Conservation (phyloP, 23 tunicate genomes). For the Oikopleura vanhoeffeni region DNA sequence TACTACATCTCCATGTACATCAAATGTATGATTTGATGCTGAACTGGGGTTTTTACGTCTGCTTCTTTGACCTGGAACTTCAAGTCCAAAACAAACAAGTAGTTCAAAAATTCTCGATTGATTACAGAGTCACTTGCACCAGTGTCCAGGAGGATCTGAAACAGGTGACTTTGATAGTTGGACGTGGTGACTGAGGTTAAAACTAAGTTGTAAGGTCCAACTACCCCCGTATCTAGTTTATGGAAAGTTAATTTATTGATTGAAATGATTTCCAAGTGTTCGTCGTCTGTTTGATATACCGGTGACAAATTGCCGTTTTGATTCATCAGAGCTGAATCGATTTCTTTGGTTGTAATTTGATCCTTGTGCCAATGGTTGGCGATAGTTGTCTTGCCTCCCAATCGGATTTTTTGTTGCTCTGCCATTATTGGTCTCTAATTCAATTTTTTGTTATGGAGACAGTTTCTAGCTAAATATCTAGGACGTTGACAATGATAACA, state of each 20-base stretch:
- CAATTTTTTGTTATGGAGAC: background rate
- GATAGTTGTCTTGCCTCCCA: no score
- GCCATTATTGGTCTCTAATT: no score
- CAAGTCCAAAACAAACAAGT: background rate
- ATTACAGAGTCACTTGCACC: background rate
- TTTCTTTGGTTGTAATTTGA: no score
- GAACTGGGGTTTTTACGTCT: background rate
- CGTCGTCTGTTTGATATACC: no score
- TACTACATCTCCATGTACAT: background rate
- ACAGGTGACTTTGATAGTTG: background rate
- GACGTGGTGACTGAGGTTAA: background rate
- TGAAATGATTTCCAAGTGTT: no score
- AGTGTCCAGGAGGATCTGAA: background rate
- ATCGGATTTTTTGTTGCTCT: no score
- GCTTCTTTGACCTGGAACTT: background rate
- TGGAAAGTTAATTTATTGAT: background rate
- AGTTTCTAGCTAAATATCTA: background rate
- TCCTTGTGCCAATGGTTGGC: no score
- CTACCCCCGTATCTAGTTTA: background rate
- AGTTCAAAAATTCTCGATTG: background rate
- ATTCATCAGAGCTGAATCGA: no score
- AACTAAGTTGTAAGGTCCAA: background rate
- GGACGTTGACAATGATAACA: background rate
- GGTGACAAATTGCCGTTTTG: no score
- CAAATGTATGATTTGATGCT: background rate